Percentiles rank a stretch among this genome's conserved stretches.
These are phyloP conservation scores for Pentamera pediparva DNA, from an alignment of 53 echinoderm and acorn worm species.

Conservation along the genomic window DNA sequence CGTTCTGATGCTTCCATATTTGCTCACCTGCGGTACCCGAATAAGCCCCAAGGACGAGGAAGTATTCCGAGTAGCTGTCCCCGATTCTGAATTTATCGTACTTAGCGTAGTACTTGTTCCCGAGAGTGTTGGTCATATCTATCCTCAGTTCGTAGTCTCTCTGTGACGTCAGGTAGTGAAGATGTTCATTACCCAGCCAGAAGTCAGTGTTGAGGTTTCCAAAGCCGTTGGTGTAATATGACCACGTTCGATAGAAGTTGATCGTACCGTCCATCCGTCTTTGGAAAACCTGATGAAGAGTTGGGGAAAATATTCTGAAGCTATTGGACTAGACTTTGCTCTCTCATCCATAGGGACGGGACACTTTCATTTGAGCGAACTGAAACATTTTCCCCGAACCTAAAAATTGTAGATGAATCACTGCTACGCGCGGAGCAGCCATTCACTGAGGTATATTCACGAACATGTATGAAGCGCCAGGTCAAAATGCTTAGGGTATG, in stretches of 20 bases:
- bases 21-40: conserved; percentile 60
- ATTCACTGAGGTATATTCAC: no score
- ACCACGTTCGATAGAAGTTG: conserved; percentile 40
- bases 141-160: conserved; percentile 39
- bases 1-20: no score
- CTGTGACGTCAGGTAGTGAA: conserved; percentile 39
- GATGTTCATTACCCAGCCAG: conserved; percentile 55
- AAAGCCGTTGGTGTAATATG: conserved; percentile 46
- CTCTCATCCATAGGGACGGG: no score
- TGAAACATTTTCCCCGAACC: no score
- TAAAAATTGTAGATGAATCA: no score
- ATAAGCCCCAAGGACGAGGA: conserved; percentile 30
- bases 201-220: conserved; percentile 44
- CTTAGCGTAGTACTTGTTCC: conserved; percentile 25
- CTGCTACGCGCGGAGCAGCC: no score
- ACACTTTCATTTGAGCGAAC: no score
- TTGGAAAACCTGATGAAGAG: conserved; percentile 61
- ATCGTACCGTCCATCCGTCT: conserved; percentile 43
- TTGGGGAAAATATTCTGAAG: no score
- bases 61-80: conserved; percentile 9
- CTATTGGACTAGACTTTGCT: no score
- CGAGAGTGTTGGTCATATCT: conserved; percentile 33
- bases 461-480: no score
- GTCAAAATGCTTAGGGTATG: no score
- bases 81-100: conserved; percentile 46